These are phyloP conservation scores for Eurois occulta DNA, from an alignment of 2,888 invertebrate species.

Conservation along the genomic window DNA sequence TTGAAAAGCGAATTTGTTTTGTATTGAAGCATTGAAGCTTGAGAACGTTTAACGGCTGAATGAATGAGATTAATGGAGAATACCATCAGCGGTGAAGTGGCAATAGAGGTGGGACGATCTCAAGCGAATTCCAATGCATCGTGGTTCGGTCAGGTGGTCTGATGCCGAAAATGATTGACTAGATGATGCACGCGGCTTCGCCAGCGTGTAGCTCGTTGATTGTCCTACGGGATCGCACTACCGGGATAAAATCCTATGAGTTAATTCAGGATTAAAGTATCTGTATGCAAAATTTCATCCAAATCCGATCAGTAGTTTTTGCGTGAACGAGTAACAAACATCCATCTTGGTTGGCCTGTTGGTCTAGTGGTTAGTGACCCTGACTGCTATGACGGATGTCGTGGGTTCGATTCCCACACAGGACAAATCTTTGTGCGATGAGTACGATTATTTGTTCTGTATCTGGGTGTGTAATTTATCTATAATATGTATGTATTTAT, in stretches of 20 bases:
- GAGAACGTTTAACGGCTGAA: conserved; percentile 40
- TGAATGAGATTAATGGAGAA: conserved; percentile 43
- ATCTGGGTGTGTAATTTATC: too few relatives aligned
- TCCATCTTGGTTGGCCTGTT: too few relatives aligned
- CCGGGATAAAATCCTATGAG: not conserved
- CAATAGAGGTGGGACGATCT: conserved; percentile 11
- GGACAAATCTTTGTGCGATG: too few relatives aligned
- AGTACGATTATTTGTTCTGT: too few relatives aligned
- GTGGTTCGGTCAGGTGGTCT: conserved; percentile 1
- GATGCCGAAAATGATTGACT: not conserved
- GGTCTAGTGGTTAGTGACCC: too few relatives aligned
- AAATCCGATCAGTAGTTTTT: not conserved
- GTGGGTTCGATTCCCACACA: too few relatives aligned
- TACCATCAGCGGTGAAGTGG: conserved; percentile 3
- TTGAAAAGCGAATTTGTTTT: conserved; percentile 55
- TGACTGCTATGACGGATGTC: too few relatives aligned
- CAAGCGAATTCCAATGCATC: conserved; percentile 10
- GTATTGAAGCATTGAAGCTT: conserved; percentile 47
- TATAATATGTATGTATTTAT: too few relatives aligned
- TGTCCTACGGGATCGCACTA: not conserved
- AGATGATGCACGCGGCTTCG: not conserved
- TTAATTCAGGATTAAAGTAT: not conserved
- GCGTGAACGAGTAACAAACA: not conserved
- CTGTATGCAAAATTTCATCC: not conserved
- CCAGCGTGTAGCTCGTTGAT: not conserved